Conservation (phyloP, 2,888 invertebrate species). For the Lepidochitona cinerea region DNA sequence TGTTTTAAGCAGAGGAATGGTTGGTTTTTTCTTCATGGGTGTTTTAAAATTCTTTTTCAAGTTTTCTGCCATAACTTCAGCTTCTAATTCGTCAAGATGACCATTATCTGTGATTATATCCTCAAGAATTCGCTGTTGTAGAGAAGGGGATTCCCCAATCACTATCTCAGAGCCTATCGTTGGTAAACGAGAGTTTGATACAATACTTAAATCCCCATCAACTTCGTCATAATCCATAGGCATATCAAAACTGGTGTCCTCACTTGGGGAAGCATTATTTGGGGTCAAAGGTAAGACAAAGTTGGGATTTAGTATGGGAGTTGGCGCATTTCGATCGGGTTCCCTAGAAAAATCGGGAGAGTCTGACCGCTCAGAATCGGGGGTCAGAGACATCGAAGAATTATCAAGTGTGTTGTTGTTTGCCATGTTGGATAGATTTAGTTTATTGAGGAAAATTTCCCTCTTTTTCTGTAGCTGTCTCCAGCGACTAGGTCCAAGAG, state of each 20-base stretch:
- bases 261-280: not conserved
- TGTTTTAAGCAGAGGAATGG: not conserved
- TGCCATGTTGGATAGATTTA: not conserved
- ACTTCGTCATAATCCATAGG: conserved; percentile 2
- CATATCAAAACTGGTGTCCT: not conserved
- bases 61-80: not conserved
- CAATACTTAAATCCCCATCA: conserved; percentile 1
- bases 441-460: conserved; percentile 31
- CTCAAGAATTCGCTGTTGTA: too few relatives aligned
- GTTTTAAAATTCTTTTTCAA: not conserved
- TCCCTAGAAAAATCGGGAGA: not conserved
- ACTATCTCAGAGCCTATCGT: not conserved
- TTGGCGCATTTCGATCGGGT: not conserved
- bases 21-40: not conserved
- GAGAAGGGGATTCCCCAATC: not conserved
- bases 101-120: not conserved
- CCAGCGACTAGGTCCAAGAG: conserved; percentile 78
- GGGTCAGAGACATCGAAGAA: not conserved
- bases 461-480: conserved; percentile 55
- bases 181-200: not conserved
- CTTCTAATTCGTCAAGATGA: not conserved
- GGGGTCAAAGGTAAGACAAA: not conserved
- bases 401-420: not conserved
- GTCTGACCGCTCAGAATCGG: not conserved
- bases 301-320: not conserved